These are phyloP conservation scores for Phalacrocorax brasilianus DNA, from an alignment of 2,113 vertebrate species.

Conservation along the genomic window DNA sequence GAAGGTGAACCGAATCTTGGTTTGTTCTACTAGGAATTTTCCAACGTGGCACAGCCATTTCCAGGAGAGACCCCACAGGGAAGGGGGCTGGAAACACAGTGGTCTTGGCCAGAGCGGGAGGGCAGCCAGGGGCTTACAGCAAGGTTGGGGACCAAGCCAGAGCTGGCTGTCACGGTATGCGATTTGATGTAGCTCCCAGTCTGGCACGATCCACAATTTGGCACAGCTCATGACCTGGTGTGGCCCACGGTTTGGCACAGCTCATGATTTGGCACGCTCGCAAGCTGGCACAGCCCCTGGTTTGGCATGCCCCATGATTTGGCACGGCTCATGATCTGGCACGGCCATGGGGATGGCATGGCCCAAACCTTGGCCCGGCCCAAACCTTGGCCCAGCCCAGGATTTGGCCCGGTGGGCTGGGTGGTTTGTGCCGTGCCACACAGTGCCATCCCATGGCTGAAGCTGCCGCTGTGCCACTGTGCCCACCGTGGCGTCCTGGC, in stretches of 20 bases:
- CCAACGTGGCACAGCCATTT: accelerated
- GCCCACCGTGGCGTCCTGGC: accelerated
- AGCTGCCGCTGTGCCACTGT: background rate
- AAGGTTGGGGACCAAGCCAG: accelerated
- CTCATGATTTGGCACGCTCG: background rate
- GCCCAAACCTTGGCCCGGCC: background rate
- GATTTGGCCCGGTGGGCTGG: background rate
- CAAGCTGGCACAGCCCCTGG: background rate
- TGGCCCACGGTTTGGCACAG: background rate
- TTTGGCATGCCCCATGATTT: background rate
- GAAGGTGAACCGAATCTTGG: background rate
- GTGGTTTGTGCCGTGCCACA: accelerated
- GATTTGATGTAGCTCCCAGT: background rate
- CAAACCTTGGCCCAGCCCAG: background rate
- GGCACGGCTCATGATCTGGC: background rate
- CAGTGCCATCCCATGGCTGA: background rate
- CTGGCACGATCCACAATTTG: background rate
- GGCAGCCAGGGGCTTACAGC: accelerated
- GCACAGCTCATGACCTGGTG: no score
- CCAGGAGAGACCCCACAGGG: background rate
- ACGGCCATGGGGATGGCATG: accelerated
- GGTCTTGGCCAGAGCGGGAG: background rate
- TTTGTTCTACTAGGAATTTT: background rate
- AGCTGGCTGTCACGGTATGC: background rate
- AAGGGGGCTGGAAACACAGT: accelerated